Evolutionary conservation across 2,888 invertebrate species (phyloP), one percentile per base, ranked within the genome.

Genomic region (Encarsia formosa): DNA sequence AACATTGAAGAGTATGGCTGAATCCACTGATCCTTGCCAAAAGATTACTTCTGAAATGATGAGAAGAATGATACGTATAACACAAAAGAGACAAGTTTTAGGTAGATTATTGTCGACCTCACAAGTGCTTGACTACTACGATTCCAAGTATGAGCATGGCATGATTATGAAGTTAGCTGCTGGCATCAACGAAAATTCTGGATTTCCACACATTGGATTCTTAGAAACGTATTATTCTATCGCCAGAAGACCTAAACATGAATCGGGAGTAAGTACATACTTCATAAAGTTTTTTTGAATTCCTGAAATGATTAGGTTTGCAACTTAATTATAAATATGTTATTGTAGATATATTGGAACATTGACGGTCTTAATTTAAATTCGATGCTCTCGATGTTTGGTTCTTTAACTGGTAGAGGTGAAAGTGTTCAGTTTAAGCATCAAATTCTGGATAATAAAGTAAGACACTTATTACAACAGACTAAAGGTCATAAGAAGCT

Each of bases 21-120:
- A 72, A 47, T 73, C 75, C 8, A 70, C 69, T 2, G 73, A 75
- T 58, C 75, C 76, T 6, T 78, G 78, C 59, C 66, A 72, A 20
- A 51, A 59, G 22, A 59, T 63, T 2, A 54, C 70, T 44, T 66
- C 62, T 39, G 65, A 71, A 38, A 62, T 66, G 51, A 66, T 71
- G 15, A 65, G 64, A 16, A 72, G 74, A 49, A 58, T 76, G 5
- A 54, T 76, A 34, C 66, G 65, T 5, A 73, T 70, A 40, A 68
- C 69, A 2, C 73, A 68, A n/a, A 57, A 60, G 5, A 60, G 65
- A 19, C 54, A 61, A 15, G 62, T 63, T 8, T 61, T 65, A 53
- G 61, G 67, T 4, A 68, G 71, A 8, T 8, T 20, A 9, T 43
- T 65, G 3, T 66, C 69, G 1, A 64, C 63, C 2, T 73, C 71